Base-by-base conservation (phyloP, 2,888 invertebrate genomes). In the Sesamia inferens region DNA sequence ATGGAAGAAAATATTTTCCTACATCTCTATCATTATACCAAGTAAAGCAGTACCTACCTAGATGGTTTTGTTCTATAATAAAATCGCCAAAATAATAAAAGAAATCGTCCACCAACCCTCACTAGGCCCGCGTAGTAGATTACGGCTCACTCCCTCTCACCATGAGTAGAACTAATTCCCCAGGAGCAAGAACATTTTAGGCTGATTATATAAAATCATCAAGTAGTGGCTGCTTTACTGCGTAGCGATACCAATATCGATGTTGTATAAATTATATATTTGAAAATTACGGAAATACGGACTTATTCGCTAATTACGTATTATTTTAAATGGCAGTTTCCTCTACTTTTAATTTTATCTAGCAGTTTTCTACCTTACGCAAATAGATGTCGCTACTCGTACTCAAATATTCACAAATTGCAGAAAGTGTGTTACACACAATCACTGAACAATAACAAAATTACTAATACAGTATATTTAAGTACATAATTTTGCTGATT, bases 301-400 rank as follows among this genome's bases (percentile, higher is more conserved):
- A 58, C 71, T 65, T 73, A 83, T 24, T 65, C 8, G n/a, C 11
- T 79, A 76, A 39, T 79, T 84, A 84, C 82, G 79, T 83, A 78
- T 71, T 68, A 39, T 70, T 58, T 0, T 31, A 62, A 62, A 48
- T 81, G 83, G 85, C 84, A 84, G 78, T 84, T 77, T 74, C 77
- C 57, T 67, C 63, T 76, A 83, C 10, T 73, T 44, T 67, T 42
- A 74, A 77, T 73, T 44, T 67, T 42, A 74, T 77, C 86, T 87
- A 87, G 86, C 84, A 75, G 74, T 81, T 84, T 81, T 65, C 83
- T 87, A 85, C 64, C 76, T 83, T 85, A 84, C 14, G 14, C 71
- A 81, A 85, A 78, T 73, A 86, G 86, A 86, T 86, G 86, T 84
- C 85, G 85, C 84, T 74, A 84, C 78, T 54, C 42, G 63, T 73